Evolutionary conservation across 2,797 vertebrate genomes (phyloP), one percentile per base, ranked within the genome.

Genomic region (Iguana delicatissima): DNA sequence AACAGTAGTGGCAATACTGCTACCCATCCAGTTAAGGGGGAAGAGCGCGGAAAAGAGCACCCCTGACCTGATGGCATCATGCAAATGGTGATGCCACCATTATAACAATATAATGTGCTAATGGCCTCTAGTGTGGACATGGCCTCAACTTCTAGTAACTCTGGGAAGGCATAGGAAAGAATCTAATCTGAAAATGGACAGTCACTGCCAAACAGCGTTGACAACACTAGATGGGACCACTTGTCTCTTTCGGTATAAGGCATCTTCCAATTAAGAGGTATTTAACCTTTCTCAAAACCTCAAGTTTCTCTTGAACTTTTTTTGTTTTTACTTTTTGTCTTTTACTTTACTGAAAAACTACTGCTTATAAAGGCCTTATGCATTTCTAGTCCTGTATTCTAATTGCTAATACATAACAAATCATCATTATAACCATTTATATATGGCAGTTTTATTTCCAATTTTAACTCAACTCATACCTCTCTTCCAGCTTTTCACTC

Each of bases 201-300:
- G 42, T 5, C 46, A 50, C 24, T 50, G 77, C 24, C 42, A 50
- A 24, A 12, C 26, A 29, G 42, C 10, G 74, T 76, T 76, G 38
- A 76, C 38, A 76, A 38, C 35, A 79, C 1, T 29, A 6, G 20
- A 3, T 26, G 29, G 46, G 9, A 13, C 3, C 10, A 69, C 2
- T 32, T 32, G 42, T 50, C 24, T 79, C 22, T 12, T 46, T 50
- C 8, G 13, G 9, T 22, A 12, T 24, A 46, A 50, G 24, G 35
- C 8, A 79, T 24, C 35, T 79, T 79, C 12, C 81, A 55, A 32
- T 94, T 89, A 38, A 32, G 89, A 89, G 84, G 80, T 84, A 80
- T 42, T 94, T 94, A 93, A 93, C 93, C 91, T n/a, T 91, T 94
- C 94, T 86, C 83, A 92, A 80, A 94, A 57, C 10, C 87, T 89